Conservation (phyloP, 2,888 invertebrate genomes). For the Volucella zonaria region DNA sequence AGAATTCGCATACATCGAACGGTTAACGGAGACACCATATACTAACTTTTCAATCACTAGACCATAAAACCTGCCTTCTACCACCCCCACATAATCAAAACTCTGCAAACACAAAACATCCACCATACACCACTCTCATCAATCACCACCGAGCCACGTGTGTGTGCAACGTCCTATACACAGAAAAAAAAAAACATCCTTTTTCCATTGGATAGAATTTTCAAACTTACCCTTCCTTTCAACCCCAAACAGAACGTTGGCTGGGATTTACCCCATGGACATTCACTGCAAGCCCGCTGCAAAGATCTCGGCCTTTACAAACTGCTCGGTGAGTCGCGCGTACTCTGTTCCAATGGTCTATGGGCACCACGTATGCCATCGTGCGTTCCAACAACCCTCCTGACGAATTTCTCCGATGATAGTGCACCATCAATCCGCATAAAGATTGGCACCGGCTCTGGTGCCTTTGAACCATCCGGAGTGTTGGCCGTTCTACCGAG, state of each 20-base stretch:
- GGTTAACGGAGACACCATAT: constrained; percentile 7
- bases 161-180: neutral
- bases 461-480: constrained; percentile 90
- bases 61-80: constrained; percentile 28
- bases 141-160: constrained; percentile 22
- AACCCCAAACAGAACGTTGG: constrained; percentile 83
- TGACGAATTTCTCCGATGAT: constrained; percentile 94
- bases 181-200: constrained; percentile 10
- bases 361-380: constrained; percentile 91
- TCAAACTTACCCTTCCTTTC: constrained; percentile 45
- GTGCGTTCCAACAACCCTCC: constrained; percentile 92
- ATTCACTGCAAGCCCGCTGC: constrained; percentile 89
- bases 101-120: constrained; percentile 27
- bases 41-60: constrained; percentile 56
- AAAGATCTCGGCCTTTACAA: constrained; percentile 92
- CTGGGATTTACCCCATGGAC: constrained; percentile 90
- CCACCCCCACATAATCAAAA: constrained; percentile 47
- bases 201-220: constrained; percentile 39
- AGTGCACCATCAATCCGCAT: constrained; percentile 92
- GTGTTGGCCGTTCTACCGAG: constrained; percentile 91
- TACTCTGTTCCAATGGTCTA: constrained; percentile 91
- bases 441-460: constrained; percentile 90
- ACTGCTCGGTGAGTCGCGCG: constrained; percentile 89
- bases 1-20: constrained; percentile 6
- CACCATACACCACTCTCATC: constrained; percentile 11